phyloP scores from a whole-genome alignment of 1,140 invertebrate genomes.

The Leptinotarsa lineolata region DNA sequence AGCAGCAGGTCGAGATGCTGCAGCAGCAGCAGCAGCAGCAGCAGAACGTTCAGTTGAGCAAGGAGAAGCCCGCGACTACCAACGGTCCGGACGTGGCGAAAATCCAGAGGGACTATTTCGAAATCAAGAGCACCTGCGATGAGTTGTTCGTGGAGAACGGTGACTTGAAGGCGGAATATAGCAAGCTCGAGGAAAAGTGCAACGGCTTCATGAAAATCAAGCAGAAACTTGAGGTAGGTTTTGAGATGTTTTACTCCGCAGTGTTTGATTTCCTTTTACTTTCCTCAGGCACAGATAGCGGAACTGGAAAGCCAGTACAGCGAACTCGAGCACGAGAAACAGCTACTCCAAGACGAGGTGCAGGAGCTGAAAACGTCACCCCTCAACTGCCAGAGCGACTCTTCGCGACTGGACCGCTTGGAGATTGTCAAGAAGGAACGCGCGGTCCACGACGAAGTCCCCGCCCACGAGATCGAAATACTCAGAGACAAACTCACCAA shows the following conservation, averaged over 20 bases:
- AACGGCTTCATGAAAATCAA: slow-evolving; percentile 39
- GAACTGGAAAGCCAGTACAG: slow-evolving; percentile 49
- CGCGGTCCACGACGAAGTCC: background rate
- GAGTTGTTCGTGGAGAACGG: slow-evolving; percentile 43
- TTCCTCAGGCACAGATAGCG: slow-evolving; percentile 31
- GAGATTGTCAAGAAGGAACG: slow-evolving; percentile 37
- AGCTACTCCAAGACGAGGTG: slow-evolving; percentile 50
- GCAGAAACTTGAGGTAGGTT: slow-evolving; percentile 32
- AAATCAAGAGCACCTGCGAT: slow-evolving; percentile 44
- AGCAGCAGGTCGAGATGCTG: background rate
- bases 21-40: background rate
- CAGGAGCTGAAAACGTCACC: slow-evolving; percentile 51
- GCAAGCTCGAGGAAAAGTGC: slow-evolving; percentile 38
- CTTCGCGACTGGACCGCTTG: slow-evolving; percentile 32
- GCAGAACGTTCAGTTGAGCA: slow-evolving; percentile 40
- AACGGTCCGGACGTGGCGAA: slow-evolving; percentile 31
- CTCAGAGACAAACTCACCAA: slow-evolving; percentile 47
- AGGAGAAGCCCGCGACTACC: slow-evolving; percentile 25
- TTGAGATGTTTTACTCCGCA: too few species aligned
- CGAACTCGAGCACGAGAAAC: slow-evolving; percentile 50
- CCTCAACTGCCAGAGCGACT: slow-evolving; percentile 34
- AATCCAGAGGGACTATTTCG: slow-evolving; percentile 41
- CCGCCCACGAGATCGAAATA: slow-evolving; percentile 38
- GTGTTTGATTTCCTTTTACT: too few species aligned
- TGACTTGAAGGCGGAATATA: slow-evolving; percentile 41